phyloP scores from a whole-genome alignment of 2,888 invertebrate genomes.

The Hemithea aestivaria region DNA sequence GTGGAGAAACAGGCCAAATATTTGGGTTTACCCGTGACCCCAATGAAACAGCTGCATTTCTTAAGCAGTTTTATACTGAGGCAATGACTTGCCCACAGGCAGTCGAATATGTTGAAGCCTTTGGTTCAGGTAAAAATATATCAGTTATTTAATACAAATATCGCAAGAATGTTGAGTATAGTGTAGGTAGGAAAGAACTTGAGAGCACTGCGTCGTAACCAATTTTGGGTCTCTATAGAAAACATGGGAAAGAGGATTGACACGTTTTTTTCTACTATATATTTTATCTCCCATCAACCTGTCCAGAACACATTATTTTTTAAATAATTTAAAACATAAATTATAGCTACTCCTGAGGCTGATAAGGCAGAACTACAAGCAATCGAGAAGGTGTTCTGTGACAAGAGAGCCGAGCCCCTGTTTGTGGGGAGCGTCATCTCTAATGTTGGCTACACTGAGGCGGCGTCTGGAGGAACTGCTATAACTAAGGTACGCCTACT shows the following conservation, averaged over 20 bases:
- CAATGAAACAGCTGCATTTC: slow-evolving; percentile 61
- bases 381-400: slow-evolving; percentile 78
- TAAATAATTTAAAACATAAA: too few relatives aligned
- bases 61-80: slow-evolving; percentile 79
- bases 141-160: too few relatives aligned
- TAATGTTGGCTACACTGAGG: slow-evolving; percentile 67
- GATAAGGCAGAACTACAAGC: slow-evolving; percentile 84
- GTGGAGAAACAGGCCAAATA: slow-evolving; percentile 74
- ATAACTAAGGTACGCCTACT: slow-evolving; percentile 42
- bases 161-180: too few relatives aligned
- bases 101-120: slow-evolving; percentile 90
- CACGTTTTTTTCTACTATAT: too few relatives aligned
- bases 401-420: slow-evolving; percentile 74
- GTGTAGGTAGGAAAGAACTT: too few relatives aligned
- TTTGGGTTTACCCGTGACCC: slow-evolving; percentile 78
- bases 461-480: slow-evolving; percentile 71
- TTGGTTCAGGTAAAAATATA: slow-evolving; percentile 88
- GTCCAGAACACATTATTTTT: too few relatives aligned
- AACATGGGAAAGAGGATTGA: too few relatives aligned
- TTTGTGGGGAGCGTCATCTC: slow-evolving; percentile 75
- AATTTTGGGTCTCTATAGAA: too few relatives aligned
- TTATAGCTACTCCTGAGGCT: slow-evolving; percentile 68
- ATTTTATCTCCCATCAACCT: too few relatives aligned
- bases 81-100: slow-evolving; percentile 81
- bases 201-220: too few relatives aligned